A percentile compares a stretch with the other conserved stretches of the same genome.
phyloP scores from a whole-genome alignment of 2,888 invertebrate genomes.

The Rhamphomyia laevipes region DNA sequence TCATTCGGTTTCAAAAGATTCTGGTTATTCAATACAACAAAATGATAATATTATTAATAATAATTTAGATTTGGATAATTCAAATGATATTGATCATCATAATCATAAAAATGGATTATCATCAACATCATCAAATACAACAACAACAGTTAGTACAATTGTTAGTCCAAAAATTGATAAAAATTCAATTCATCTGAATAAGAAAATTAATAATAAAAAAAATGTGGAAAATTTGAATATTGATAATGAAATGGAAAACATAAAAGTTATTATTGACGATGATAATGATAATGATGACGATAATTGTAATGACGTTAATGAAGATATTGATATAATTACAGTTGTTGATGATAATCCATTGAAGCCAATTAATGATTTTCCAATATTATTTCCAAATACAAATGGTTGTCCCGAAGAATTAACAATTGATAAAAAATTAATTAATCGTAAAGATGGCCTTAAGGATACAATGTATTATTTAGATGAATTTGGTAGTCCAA shows the following conservation, averaged over 20 bases:
- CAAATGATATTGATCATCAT: conserved; percentile 7
- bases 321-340: not conserved
- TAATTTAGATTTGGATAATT: conserved; percentile 1
- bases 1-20: not conserved
- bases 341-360: not conserved
- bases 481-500: conserved; percentile 37
- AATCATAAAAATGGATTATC: conserved; percentile 8
- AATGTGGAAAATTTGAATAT: not conserved
- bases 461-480: conserved; percentile 37
- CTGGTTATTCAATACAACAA: conserved; percentile 1
- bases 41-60: conserved; percentile 11
- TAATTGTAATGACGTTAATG: not conserved
- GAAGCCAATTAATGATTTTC: not conserved
- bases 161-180: not conserved
- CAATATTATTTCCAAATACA: not conserved
- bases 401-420: conserved; percentile 23
- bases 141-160: not conserved
- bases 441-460: conserved; percentile 36
- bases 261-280: not conserved
- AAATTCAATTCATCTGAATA: too few relatives aligned
- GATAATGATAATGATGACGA: not conserved
- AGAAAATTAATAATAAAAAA: not conserved
- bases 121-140: conserved; percentile 5
- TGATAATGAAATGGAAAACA: not conserved
- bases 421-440: conserved; percentile 31